A percentile compares a stretch with the other conserved stretches of the same genome.
Evolutionary conservation across 1,140 invertebrate species (phyloP).

Genomic region (Drosophila ananassae): DNA sequence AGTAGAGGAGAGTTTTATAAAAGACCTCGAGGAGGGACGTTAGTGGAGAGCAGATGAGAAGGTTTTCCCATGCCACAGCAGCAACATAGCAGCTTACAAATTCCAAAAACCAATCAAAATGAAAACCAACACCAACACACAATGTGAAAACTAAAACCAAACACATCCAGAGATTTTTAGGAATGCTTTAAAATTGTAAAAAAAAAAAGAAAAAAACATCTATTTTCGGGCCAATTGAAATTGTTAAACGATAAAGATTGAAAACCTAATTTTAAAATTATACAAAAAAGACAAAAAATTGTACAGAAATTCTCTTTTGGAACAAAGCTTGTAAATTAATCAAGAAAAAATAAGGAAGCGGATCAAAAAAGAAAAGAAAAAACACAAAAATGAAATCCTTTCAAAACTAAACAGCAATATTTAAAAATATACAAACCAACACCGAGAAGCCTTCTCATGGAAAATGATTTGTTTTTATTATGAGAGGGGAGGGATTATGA

Average conservation of each 20-base stretch:
- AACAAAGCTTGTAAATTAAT: slow-evolving; percentile 55
- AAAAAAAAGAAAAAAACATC: slow-evolving; percentile 26
- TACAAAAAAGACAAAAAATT: slow-evolving; percentile 44
- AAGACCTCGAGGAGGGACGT: slow-evolving; percentile 46
- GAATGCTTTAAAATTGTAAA: slow-evolving; percentile 70
- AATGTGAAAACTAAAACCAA: slow-evolving; percentile 6
- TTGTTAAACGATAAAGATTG: slow-evolving; percentile 51
- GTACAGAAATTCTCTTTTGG: slow-evolving; percentile 58
- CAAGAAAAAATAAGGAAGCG: slow-evolving; percentile 52
- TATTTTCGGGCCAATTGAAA: slow-evolving; percentile 77
- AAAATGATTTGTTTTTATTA: slow-evolving; percentile 41
- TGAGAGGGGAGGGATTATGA: background rate
- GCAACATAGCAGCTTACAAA: slow-evolving; percentile 27
- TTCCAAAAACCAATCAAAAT: slow-evolving; percentile 33
- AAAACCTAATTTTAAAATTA: slow-evolving; percentile 66
- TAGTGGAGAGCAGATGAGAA: slow-evolving; percentile 58
- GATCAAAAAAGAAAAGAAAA: slow-evolving; percentile 36
- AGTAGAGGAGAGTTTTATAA: slow-evolving; percentile 25
- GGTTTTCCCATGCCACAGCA: slow-evolving; percentile 60
- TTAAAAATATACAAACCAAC: slow-evolving; percentile 72
- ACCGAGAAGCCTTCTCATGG: slow-evolving; percentile 79
- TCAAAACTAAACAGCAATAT: slow-evolving; percentile 67
- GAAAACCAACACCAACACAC: slow-evolving; percentile 35
- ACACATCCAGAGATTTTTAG: slow-evolving; percentile 60
- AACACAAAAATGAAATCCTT: slow-evolving; percentile 38